Percentiles rank a stretch among this genome's conserved stretches.
Conservation (phyloP, 1,140 invertebrate species). For the Chrysopa pallens region DNA sequence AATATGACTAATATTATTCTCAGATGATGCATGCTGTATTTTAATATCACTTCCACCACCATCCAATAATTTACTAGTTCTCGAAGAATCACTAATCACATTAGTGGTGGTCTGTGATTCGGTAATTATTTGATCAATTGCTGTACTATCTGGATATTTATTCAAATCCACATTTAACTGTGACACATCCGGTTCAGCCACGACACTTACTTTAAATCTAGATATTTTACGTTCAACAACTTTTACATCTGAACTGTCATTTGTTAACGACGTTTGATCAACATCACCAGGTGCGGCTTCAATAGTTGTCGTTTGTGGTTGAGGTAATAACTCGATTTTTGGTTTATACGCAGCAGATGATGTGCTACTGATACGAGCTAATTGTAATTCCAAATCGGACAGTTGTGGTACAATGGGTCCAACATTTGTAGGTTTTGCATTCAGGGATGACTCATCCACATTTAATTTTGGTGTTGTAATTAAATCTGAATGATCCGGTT, state of each 20-base stretch:
- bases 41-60: not conserved
- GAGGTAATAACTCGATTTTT: not conserved
- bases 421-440: no score
- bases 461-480: no score
- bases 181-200: slow-evolving; percentile 10
- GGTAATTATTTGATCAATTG: not conserved
- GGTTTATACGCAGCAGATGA: not conserved
- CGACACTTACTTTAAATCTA: slow-evolving; percentile 21
- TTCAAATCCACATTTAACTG: not conserved
- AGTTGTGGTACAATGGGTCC: no score
- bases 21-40: not conserved
- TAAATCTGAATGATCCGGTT: no score
- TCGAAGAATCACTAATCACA: not conserved
- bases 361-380: no score
- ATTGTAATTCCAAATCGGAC: no score
- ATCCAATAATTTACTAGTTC: no score
- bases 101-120: not conserved
- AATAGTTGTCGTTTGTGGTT: no score
- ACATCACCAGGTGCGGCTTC: no score
- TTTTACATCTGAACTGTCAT: not conserved
- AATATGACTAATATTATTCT: not conserved
- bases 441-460: no score
- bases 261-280: not conserved
- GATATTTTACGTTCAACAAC: slow-evolving; percentile 13
- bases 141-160: not conserved